Evolutionary conservation across 2,888 invertebrate species (phyloP), one percentile per base, ranked within the genome.

Genomic region (Dendrolimus pini): DNA sequence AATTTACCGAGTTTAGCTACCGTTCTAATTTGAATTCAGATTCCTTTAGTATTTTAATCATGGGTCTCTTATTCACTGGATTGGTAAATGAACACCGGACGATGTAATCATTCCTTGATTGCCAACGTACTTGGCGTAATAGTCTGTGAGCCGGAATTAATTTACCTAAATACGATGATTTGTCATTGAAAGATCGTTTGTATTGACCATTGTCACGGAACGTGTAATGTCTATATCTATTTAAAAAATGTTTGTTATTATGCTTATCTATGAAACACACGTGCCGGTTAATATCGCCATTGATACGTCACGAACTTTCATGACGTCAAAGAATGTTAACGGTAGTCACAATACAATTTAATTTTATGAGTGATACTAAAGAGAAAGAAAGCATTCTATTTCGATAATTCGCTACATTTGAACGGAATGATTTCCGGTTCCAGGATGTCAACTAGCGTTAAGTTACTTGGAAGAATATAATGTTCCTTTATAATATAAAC

Each of bases 71-170:
- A 71, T 75, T 69, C 71, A 61, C 76, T 69, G 76, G 76, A 82
- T 85, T 80, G 74, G 72, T 79, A 82, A 84, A 85, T 82, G 77
- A 75, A 73, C 69, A 73, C 85, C 85, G 89, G 89, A 89, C 78
- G 81, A 63, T 63, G 82, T 85, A 87, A 88, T 87, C 82, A 83
- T 87, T 78, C 70, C 74, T 86, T 87, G 83, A 88, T 87, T 85
- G 78, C 75, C 69, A 69, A 68, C 72, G 78, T 84, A 78, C 79
- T 86, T 83, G 80, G 65, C 71, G 81, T 85, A 85, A 87, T 85
- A 75, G 77, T 78, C 68, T 71, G 74, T 75, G 71, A 68, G 69
- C 66, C 74, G 69, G 79, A 81, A 82, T 82, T 74, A 75, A 77
- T 84, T 85, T 83, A 81, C 82, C 74, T 74, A 74, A 77, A 67